These are phyloP conservation scores for Saccostrea cuccullata DNA, from an alignment of 1,140 invertebrate species.

Conservation along the genomic window DNA sequence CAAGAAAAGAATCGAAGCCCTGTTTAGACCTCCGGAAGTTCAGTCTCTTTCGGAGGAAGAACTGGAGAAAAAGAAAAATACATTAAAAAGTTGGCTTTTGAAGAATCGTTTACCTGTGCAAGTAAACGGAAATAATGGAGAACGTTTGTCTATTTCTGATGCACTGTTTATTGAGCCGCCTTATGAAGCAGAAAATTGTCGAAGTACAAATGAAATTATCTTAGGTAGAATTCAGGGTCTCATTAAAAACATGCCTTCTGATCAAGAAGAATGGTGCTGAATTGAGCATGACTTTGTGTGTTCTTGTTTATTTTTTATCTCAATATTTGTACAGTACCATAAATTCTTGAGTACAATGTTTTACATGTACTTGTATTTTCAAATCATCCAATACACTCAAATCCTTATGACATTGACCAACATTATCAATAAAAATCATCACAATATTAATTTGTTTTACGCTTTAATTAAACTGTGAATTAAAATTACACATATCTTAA, in stretches of 20 bases:
- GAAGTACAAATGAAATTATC: constrained; percentile 77
- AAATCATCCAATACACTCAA: no score
- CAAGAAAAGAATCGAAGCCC: constrained; percentile 63
- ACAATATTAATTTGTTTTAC: no score
- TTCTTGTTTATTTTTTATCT: no score
- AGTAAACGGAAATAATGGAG: constrained; percentile 59
- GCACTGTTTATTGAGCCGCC: constrained; percentile 74
- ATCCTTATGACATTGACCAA: no score
- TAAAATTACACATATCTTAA: no score
- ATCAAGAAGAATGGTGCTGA: constrained; percentile 68
- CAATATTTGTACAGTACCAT: no score
- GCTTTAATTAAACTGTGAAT: no score
- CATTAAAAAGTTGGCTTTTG: constrained; percentile 72
- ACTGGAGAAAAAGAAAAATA: constrained; percentile 64
- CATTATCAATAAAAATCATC: no score
- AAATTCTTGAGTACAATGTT: no score
- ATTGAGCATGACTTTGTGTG: no score
- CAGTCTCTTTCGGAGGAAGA: constrained; percentile 63
- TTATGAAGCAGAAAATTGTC: constrained; percentile 73
- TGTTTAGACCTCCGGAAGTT: constrained; percentile 64
- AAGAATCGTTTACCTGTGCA: constrained; percentile 74
- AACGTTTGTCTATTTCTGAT: constrained; percentile 71
- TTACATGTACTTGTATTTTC: no score
- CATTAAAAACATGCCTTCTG: constrained; percentile 76
- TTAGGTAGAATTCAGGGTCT: constrained; percentile 76